These are phyloP conservation scores for Syrista parreyssii DNA, from an alignment of 2,888 invertebrate genomes.

Conservation along the genomic window DNA sequence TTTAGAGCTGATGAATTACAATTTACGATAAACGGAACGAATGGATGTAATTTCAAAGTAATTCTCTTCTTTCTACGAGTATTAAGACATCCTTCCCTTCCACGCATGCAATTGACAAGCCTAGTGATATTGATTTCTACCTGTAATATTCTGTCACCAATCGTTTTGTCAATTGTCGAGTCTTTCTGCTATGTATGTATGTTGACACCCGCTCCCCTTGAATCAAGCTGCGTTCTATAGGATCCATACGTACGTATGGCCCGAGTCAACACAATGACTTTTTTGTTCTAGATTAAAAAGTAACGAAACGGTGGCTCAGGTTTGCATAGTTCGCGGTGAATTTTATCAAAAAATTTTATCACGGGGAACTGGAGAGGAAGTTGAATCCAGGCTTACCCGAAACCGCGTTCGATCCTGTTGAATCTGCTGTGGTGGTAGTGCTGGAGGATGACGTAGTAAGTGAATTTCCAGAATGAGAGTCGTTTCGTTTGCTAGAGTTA, in stretches of 20 bases:
- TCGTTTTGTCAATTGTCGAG: neutral
- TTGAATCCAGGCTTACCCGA: conserved; percentile 4
- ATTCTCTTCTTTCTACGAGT: neutral
- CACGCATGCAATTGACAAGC: neutral
- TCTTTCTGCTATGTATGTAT: neutral
- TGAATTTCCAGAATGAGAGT: conserved; percentile 23
- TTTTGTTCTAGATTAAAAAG: neutral
- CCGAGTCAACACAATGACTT: neutral
- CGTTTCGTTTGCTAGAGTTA: conserved; percentile 39
- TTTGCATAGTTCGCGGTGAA: neutral
- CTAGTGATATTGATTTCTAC: neutral
- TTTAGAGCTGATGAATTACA: neutral
- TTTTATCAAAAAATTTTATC: neutral
- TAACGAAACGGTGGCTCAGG: neutral
- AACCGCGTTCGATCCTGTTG: neutral
- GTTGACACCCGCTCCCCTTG: neutral
- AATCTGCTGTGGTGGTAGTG: conserved; percentile 20
- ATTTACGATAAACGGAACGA: neutral
- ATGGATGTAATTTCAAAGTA: neutral
- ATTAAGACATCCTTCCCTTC: neutral
- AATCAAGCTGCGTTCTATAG: neutral
- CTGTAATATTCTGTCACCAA: neutral
- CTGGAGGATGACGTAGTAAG: conserved; percentile 21
- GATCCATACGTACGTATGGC: neutral
- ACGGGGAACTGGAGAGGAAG: neutral